A percentile compares a stretch with the other conserved stretches of the same genome.
phyloP scores from a whole-genome alignment of 2,113 vertebrate species.

The Albula glossodonta region DNA sequence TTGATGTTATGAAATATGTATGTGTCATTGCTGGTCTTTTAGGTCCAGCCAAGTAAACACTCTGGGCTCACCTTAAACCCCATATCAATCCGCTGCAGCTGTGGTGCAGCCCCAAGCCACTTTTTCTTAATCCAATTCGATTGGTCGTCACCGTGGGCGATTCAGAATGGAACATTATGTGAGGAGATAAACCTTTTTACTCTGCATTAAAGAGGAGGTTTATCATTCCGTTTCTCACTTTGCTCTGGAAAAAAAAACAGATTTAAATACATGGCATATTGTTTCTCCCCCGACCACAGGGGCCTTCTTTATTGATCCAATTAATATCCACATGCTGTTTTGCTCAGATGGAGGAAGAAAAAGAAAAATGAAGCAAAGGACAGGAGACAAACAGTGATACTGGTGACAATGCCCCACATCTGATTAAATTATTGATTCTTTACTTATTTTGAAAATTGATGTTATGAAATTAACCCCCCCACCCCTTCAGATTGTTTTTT shows the following conservation, averaged over 20 bases:
- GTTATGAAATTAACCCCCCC: background rate
- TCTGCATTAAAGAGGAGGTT: constrained; percentile 60
- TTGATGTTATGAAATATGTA: constrained; percentile 58
- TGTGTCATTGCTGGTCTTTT: constrained; percentile 61
- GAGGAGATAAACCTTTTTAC: constrained; percentile 67
- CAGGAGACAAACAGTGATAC: background rate
- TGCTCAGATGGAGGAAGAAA: background rate
- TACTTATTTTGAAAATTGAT: background rate
- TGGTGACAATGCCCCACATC: constrained; percentile 5
- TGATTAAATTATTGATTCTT: background rate
- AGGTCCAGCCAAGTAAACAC: constrained; percentile 69
- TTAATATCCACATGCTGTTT: background rate
- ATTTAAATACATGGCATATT: background rate
- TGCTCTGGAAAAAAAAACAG: constrained; percentile 49
- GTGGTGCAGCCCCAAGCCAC: constrained; percentile 70
- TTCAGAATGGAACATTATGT: constrained; percentile 67
- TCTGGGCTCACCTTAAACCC: constrained; percentile 71
- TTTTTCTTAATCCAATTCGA: constrained; percentile 77
- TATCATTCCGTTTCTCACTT: constrained; percentile 54
- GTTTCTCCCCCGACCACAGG: constrained; percentile 28
- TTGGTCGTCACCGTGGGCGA: constrained; percentile 73
- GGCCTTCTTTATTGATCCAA: constrained; percentile 32
- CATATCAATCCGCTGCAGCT: constrained; percentile 76
- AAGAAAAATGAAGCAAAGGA: background rate
- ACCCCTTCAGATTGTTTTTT: background rate